phyloP scores from a whole-genome alignment of 2,888 invertebrate genomes.

The Chrysotoxum bicinctum region DNA sequence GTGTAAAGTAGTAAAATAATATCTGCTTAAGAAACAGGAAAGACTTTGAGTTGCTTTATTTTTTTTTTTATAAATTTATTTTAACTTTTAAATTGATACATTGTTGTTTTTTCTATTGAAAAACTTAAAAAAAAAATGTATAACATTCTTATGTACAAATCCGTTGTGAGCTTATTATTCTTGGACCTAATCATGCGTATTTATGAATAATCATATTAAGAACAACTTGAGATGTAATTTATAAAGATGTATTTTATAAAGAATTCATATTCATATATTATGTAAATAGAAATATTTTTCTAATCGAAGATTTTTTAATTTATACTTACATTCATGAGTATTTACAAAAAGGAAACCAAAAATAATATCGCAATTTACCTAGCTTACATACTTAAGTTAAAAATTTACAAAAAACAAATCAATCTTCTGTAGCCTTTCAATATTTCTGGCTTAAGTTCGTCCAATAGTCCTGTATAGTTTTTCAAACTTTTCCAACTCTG shows the following conservation, averaged over 20 bases:
- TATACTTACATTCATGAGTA: slow-evolving; percentile 47
- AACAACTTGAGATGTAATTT: slow-evolving; percentile 26
- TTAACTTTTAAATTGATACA: slow-evolving; percentile 28
- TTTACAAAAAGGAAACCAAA: slow-evolving; percentile 47
- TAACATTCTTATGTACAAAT: slow-evolving; percentile 59
- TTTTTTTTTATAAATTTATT: slow-evolving; percentile 2
- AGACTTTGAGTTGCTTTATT: slow-evolving; percentile 29
- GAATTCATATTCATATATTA: slow-evolving; percentile 8
- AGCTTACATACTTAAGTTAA: slow-evolving; percentile 35
- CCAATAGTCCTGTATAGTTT: slow-evolving; percentile 61
- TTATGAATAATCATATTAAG: slow-evolving; percentile 2
- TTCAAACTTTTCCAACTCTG: slow-evolving; percentile 60
- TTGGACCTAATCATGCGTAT: slow-evolving; percentile 41
- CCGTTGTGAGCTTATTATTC: slow-evolving; percentile 46
- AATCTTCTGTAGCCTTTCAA: slow-evolving; percentile 51
- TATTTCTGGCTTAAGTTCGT: slow-evolving; percentile 48
- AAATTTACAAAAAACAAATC: slow-evolving; percentile 60
- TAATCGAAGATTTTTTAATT: slow-evolving; percentile 38
- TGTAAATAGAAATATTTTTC: slow-evolving; percentile 16
- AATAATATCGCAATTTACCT: slow-evolving; percentile 44
- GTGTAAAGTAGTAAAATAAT: slow-evolving; percentile 35
- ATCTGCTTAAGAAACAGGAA: slow-evolving; percentile 37
- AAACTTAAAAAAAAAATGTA: slow-evolving; percentile 12
- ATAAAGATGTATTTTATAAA: slow-evolving; percentile 44
- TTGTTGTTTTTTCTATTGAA: slow-evolving; percentile 3